Percentiles rank a stretch among this genome's conserved stretches.
Evolutionary conservation across 2,113 vertebrate species (phyloP).

Genomic region (Neolamprologus variostigma): DNA sequence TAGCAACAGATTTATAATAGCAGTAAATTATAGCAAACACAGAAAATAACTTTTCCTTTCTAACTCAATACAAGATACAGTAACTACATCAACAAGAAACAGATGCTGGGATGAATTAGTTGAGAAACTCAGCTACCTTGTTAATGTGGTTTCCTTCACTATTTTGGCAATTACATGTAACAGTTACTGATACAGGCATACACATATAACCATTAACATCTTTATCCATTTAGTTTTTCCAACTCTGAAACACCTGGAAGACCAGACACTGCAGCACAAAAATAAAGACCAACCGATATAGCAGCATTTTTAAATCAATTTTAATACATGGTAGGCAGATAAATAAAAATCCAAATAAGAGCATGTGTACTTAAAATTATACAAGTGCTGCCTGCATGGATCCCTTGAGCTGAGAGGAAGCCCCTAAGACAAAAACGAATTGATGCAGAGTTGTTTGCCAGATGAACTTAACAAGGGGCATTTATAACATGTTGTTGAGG

Average conservation of each 20-base stretch:
- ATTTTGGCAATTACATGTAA: background rate
- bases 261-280: background rate
- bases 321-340: background rate
- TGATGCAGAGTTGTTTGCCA: background rate
- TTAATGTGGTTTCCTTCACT: background rate
- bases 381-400: background rate
- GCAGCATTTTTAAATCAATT: background rate
- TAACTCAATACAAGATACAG: background rate
- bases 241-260: background rate
- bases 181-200: background rate
- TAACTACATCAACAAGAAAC: background rate
- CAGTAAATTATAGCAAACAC: background rate
- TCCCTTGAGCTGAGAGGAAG: background rate
- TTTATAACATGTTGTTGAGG: background rate
- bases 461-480: background rate
- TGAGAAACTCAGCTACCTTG: background rate
- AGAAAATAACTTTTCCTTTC: background rate
- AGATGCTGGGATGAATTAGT: background rate
- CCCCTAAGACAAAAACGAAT: background rate
- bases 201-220: accelerated
- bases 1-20: background rate
- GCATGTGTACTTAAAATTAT: background rate
- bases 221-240: background rate
- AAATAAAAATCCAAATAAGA: background rate
- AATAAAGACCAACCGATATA: accelerated